A percentile compares a stretch with the other conserved stretches of the same genome.
Conservation (phyloP, 1,140 invertebrate species). For the Panulirus ornatus region DNA sequence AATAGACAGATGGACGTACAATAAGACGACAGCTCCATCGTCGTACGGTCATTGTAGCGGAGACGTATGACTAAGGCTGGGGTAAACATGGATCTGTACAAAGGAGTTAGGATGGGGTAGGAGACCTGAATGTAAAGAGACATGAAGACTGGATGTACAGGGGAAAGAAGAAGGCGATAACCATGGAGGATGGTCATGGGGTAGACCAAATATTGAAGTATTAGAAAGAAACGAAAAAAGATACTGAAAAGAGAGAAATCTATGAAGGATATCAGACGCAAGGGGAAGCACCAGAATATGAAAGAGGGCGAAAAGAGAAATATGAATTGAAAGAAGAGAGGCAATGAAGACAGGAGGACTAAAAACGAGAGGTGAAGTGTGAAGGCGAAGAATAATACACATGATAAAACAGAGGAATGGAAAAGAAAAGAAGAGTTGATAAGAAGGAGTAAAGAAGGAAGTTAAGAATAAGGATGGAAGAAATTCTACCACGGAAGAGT, state of each 20-base stretch:
- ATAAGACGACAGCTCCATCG: no score
- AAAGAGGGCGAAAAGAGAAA: background rate
- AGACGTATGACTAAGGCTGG: no score
- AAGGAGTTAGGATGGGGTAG: no score
- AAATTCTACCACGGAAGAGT: no score
- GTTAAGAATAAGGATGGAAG: background rate
- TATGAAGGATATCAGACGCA: background rate
- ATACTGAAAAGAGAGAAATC: background rate
- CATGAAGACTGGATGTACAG: no score
- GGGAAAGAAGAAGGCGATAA: no score
- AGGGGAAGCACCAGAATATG: background rate
- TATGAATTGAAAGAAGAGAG: background rate
- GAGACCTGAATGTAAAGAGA: no score
- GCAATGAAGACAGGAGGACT: background rate
- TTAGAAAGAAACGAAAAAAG: background rate
- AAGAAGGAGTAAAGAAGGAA: background rate
- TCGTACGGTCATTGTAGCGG: no score
- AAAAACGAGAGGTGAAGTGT: background rate
- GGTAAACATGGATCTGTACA: no score
- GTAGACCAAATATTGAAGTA: no score
- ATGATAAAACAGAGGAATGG: background rate
- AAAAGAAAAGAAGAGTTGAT: background rate
- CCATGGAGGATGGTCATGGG: no score
- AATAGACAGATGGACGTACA: no score
- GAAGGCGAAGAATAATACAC: background rate